phyloP scores from a whole-genome alignment of 2,888 invertebrate species.

The Polyommatus iphigenia region DNA sequence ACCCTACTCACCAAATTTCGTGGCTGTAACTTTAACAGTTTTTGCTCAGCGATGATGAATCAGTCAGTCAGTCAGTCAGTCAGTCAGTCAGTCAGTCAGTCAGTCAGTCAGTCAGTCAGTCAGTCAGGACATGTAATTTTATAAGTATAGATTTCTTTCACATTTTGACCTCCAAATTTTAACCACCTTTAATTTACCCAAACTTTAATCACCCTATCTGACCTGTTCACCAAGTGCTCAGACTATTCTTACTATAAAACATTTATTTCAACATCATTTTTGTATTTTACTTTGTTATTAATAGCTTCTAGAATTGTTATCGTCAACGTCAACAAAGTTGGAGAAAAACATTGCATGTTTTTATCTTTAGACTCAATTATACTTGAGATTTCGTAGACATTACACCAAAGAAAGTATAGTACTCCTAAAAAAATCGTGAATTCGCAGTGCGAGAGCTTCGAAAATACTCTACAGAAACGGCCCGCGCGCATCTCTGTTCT shows the following conservation, averaged over 20 bases:
- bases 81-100: no score
- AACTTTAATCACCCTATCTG: not conserved
- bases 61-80: no score
- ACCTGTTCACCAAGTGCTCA: not conserved
- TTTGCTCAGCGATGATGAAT: no score
- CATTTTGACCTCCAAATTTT: not conserved
- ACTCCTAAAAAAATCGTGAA: not conserved
- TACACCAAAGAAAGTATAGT: not conserved
- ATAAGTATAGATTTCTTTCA: no score
- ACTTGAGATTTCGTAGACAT: not conserved
- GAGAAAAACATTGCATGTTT: slow-evolving; percentile 14
- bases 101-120: no score
- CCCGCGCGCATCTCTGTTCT: not conserved
- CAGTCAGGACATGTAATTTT: no score
- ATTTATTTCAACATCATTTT: not conserved
- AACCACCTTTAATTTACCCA: not conserved
- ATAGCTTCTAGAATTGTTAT: slow-evolving; percentile 19
- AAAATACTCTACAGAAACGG: not conserved
- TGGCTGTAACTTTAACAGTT: no score
- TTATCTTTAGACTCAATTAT: slow-evolving; percentile 5
- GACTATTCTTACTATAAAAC: not conserved
- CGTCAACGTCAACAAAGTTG: slow-evolving; percentile 5
- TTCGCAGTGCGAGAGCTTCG: not conserved
- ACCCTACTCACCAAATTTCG: no score
- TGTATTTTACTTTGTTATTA: slow-evolving; percentile 8